phyloP scores from a whole-genome alignment of 2,797 vertebrate species.

The Holocentrus rufus region DNA sequence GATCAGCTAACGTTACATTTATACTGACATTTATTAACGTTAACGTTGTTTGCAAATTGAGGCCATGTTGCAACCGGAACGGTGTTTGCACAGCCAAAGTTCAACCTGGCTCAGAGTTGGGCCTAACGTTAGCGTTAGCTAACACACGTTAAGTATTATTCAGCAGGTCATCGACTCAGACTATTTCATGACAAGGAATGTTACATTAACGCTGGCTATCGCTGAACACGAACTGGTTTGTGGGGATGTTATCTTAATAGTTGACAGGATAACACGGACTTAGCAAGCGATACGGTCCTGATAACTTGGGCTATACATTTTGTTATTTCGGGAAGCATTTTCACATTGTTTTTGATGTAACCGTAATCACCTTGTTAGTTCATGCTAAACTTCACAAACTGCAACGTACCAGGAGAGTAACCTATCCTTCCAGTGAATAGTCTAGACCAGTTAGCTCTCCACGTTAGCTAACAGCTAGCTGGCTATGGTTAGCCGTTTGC shows the following conservation, averaged over 20 bases:
- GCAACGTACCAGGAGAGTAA: conserved; percentile 19
- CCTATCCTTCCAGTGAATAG: conserved; percentile 59
- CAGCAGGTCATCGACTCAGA: neutral
- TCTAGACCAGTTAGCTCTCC: conserved; percentile 35
- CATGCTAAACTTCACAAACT: too few species aligned
- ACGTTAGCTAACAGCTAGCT: conserved; percentile 41
- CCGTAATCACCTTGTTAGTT: too few species aligned
- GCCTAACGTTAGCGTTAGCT: conserved; percentile 41
- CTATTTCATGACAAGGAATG: conserved; percentile 31
- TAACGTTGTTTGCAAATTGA: neutral
- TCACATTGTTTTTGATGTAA: neutral
- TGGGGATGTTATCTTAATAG: too few species aligned
- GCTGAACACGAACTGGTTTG: neutral
- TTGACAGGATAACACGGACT: too few species aligned
- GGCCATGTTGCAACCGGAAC: neutral
- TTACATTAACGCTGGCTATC: conserved; percentile 2
- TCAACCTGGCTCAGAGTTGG: conserved; percentile 51
- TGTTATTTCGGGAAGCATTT: neutral
- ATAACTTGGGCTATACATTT: neutral
- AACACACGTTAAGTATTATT: neutral
- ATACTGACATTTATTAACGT: neutral
- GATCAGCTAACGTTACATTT: neutral
- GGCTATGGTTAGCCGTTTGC: conserved; percentile 38
- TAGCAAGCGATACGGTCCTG: too few species aligned
- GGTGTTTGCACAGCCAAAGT: conserved; percentile 58